Conservation (phyloP, 2,888 invertebrate species). For the Horisme vitalbata region DNA sequence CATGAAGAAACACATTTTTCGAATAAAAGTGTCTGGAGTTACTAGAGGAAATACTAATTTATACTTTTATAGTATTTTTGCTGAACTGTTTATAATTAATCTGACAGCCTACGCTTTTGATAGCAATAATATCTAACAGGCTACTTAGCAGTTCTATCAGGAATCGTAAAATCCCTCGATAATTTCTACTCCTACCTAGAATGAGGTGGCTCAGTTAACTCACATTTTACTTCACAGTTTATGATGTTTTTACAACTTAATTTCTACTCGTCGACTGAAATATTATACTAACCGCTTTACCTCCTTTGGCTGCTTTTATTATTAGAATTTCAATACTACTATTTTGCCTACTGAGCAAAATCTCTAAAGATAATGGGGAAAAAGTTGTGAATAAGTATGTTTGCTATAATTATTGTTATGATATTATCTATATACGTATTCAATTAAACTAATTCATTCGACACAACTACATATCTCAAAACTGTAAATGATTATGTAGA, state of each 20-base stretch:
- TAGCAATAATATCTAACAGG: constrained; percentile 1
- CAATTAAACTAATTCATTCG: no score
- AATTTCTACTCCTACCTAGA: constrained; percentile 1
- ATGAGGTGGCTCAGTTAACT: constrained; percentile 3
- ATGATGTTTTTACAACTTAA: constrained; percentile 9
- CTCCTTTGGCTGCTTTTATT: no score
- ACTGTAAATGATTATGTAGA: no score
- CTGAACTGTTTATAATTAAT: background rate
- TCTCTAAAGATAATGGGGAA: no score
- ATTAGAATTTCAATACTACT: no score
- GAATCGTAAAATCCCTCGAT: constrained; percentile 2
- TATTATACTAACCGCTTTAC: no score
- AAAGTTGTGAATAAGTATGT: no score
- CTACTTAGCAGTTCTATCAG: background rate
- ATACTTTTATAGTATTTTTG: background rate
- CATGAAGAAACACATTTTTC: constrained; percentile 9
- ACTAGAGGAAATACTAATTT: constrained; percentile 9
- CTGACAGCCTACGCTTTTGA: constrained; percentile 1
- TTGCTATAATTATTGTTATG: no score
- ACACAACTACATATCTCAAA: no score
- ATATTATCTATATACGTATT: no score
- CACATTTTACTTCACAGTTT: constrained; percentile 9
- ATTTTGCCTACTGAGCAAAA: background rate
- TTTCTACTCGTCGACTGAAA: constrained; percentile 7
- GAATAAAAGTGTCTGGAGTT: constrained; percentile 6